phyloP scores from a whole-genome alignment of 2,888 invertebrate species.

The Mylabris sibirica region DNA sequence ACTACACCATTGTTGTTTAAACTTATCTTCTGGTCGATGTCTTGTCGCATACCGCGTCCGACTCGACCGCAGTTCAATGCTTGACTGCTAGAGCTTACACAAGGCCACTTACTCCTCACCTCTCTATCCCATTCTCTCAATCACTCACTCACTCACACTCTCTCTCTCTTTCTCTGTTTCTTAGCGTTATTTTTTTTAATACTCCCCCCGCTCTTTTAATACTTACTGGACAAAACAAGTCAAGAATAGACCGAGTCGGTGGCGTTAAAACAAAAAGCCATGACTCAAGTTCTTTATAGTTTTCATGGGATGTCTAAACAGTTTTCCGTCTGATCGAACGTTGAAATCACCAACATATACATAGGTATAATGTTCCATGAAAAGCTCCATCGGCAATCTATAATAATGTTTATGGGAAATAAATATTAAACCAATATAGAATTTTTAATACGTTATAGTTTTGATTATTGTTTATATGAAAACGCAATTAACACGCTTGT shows the following conservation, averaged over 20 bases:
- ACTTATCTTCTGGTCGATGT: slow-evolving; percentile 40
- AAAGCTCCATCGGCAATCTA: not conserved
- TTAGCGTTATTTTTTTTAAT: slow-evolving; percentile 19
- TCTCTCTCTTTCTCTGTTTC: slow-evolving; percentile 35
- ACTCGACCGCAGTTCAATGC: slow-evolving; percentile 69
- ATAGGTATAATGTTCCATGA: not conserved
- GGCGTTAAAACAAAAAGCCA: slow-evolving; percentile 59
- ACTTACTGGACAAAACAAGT: slow-evolving; percentile 52
- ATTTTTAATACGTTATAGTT: too few species aligned
- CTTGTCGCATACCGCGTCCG: slow-evolving; percentile 61
- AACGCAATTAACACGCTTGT: not conserved
- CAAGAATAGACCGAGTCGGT: slow-evolving; percentile 61
- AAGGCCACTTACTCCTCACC: slow-evolving; percentile 61
- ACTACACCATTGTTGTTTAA: slow-evolving; percentile 52
- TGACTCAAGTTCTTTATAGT: slow-evolving; percentile 48
- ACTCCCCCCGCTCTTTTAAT: slow-evolving; percentile 51
- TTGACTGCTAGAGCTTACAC: slow-evolving; percentile 63
- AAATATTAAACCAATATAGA: not conserved
- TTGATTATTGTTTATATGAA: not conserved
- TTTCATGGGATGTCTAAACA: slow-evolving; percentile 36
- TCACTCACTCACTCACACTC: slow-evolving; percentile 46
- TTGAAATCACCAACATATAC: slow-evolving; percentile 49
- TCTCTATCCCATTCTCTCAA: slow-evolving; percentile 53
- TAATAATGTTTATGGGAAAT: not conserved
- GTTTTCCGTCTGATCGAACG: slow-evolving; percentile 57